Conservation (phyloP, 1,140 invertebrate species). For the Pseudomyrmex concolor region DNA sequence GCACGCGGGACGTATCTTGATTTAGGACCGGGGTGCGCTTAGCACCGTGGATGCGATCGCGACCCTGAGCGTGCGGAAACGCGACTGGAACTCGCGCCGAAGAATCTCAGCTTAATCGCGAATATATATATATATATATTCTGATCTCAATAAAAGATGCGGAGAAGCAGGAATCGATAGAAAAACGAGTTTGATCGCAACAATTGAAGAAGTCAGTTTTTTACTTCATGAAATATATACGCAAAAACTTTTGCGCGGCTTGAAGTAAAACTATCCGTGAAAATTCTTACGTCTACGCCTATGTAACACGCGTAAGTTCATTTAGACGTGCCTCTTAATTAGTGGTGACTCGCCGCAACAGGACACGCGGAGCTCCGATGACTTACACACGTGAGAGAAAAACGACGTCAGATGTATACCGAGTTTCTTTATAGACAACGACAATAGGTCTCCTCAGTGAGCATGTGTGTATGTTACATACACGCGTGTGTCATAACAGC, state of each 20-base stretch:
- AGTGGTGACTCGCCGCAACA: conserved; percentile 30
- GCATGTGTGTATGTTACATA: background rate
- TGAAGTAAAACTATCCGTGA: background rate
- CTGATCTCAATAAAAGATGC: background rate
- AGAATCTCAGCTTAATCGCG: background rate
- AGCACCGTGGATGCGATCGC: conserved; percentile 48
- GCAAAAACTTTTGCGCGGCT: no score
- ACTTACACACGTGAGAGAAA: conserved; percentile 24
- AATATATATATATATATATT: no score
- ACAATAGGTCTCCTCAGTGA: conserved; percentile 6
- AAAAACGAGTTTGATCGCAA: background rate
- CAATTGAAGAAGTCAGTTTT: no score
- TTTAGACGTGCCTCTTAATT: conserved; percentile 48
- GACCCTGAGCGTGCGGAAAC: conserved; percentile 34
- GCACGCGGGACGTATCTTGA: conserved; percentile 59
- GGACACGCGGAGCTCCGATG: conserved; percentile 22
- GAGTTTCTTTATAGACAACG: conserved; percentile 12
- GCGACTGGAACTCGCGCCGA: conserved; percentile 6
- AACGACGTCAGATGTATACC: conserved; percentile 6
- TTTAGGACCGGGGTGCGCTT: conserved; percentile 48
- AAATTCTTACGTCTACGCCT: conserved; percentile 11
- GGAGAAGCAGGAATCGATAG: no score
- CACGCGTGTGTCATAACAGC: conserved; percentile 31
- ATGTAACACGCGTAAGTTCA: conserved; percentile 18
- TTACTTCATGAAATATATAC: no score